Conservation (phyloP, 2,113 vertebrate genomes). For the Lamprotornis superbus region DNA sequence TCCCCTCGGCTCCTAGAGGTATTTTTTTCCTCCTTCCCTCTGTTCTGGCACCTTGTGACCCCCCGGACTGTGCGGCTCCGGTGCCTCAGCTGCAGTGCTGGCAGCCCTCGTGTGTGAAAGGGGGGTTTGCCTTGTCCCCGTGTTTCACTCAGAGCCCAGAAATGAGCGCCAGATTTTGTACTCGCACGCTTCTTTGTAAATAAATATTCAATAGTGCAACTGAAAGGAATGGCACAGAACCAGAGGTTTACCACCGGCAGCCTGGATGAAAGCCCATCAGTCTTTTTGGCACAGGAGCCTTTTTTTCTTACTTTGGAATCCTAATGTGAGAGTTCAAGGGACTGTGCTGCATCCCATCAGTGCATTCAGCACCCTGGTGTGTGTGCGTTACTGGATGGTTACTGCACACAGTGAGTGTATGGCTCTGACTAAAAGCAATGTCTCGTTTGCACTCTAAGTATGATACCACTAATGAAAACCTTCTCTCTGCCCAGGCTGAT, state of each 20-base stretch:
- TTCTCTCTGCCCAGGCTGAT: not conserved
- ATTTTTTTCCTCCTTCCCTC: not conserved
- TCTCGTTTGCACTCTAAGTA: not conserved
- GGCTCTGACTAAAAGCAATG: not conserved
- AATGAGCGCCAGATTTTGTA: not conserved
- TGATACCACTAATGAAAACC: not conserved
- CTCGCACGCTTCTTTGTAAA: not conserved
- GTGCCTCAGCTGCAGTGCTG: not conserved
- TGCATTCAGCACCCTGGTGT: not conserved
- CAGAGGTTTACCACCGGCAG: not conserved
- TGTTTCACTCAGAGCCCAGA: not conserved
- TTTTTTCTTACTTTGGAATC: not conserved
- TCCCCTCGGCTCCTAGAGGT: not conserved
- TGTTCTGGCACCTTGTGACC: not conserved
- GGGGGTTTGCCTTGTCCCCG: not conserved
- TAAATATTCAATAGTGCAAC: slow-evolving; percentile 47
- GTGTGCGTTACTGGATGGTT: not conserved
- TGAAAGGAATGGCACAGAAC: slow-evolving; percentile 24
- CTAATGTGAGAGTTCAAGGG: not conserved
- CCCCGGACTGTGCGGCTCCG: not conserved
- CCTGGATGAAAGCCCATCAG: slow-evolving; percentile 14
- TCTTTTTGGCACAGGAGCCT: not conserved
- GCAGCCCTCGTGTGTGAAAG: not conserved
- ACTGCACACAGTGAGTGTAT: not conserved
- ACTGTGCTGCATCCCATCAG: not conserved